Base-by-base conservation (phyloP, 2,888 invertebrate species). In the Pyrochroa serraticornis region DNA sequence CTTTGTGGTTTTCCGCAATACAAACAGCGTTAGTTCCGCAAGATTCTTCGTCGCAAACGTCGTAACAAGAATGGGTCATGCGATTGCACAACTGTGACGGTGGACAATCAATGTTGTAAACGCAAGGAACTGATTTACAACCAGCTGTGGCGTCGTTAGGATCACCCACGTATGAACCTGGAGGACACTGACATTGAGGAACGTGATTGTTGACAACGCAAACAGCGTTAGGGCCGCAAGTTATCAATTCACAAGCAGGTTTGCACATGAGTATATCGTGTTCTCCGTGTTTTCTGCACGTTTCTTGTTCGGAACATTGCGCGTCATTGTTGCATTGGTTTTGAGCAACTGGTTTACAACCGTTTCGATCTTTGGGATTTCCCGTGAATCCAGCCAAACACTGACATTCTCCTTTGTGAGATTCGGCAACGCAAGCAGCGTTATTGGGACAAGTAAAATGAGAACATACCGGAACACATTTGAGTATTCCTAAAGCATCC, bases 21-120 rank as follows among this genome's bases (percentile, higher is more conserved):
- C 95, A 95, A 9, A 95, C 91, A 6, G 95, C 92, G 77, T 94
- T 93, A 10, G 85, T 85, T 0, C 95, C 94, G 71, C 95, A 95
- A 1, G 91, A 87, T 66, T 90, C 88, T 74, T 90, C 89, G 62
- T 87, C 86, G 72, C 94, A 95, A 6, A 89, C 91, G 74, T 91
- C 88, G 69, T 86, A 85, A 71, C 95, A 95, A 13, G 88, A 89
- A 73, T 93, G 90, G 0, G 90, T 89, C 73, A 93, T 80, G 48
- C 94, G 84, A 74, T 95, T 90, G 75, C 95, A 95, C 49, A 92
- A 80, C 75, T 94, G 90, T 54, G 87, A 84, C 0, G 87, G 81
- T 32, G 90, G 89, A 72, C 94, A 94, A 73, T 93, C 93, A 43
- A 87, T 86, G 72, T 93, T 93, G 75, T 93, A 93, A 34, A 93